A percentile compares a stretch with the other conserved stretches of the same genome.
Conservation (phyloP, 2,888 invertebrate species). For the Eledona agricola region DNA sequence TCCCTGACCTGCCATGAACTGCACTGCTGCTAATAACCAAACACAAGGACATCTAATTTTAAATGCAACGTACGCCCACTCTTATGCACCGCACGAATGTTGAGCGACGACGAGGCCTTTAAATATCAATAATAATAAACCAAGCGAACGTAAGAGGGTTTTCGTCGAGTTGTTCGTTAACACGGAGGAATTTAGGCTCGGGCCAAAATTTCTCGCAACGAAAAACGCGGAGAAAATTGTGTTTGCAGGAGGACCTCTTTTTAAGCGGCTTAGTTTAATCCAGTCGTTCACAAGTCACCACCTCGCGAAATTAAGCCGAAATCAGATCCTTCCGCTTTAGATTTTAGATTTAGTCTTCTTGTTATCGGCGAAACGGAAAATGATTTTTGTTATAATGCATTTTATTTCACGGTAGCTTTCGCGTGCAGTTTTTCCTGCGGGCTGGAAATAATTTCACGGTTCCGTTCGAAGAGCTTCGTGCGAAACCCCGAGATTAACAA, state of each 20-base stretch:
- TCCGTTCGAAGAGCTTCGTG: conserved; percentile 23
- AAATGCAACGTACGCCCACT: conserved; percentile 41
- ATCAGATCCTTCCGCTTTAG: conserved; percentile 47
- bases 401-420: conserved; percentile 44
- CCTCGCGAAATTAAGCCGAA: conserved; percentile 51
- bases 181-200: no score
- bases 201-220: no score
- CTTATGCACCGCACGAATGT: conserved; percentile 25
- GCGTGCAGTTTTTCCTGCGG: conserved; percentile 34
- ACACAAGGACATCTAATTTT: conserved; percentile 49
- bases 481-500: conserved; percentile 24
- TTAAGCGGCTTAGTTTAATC: conserved; percentile 52
- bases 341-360: conserved; percentile 43
- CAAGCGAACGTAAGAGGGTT: no score
- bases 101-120: conserved; percentile 12
- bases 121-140: no score
- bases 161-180: no score
- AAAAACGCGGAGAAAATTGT: no score
- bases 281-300: conserved; percentile 53
- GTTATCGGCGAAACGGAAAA: conserved; percentile 43
- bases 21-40: conserved; percentile 44
- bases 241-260: no score
- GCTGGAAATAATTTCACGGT: conserved; percentile 49
- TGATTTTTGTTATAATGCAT: conserved; percentile 45
- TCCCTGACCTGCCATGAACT: conserved; percentile 44